Percentiles rank a stretch among this genome's conserved stretches.
Conservation (phyloP, 2,113 vertebrate species). For the Podilymbus podiceps region DNA sequence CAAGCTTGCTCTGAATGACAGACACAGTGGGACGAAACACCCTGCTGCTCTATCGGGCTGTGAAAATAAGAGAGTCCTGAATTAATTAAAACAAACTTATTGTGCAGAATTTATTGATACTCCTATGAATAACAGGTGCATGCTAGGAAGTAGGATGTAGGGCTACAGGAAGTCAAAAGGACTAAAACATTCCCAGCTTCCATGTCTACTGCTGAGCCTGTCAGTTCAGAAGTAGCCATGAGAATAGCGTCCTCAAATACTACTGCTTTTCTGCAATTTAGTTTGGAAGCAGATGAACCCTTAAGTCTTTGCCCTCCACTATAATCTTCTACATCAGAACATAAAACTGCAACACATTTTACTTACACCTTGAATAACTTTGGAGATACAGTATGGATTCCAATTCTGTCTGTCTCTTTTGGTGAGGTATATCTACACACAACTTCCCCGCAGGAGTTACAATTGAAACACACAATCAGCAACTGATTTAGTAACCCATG, state of each 20-base stretch:
- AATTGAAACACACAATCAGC: background rate
- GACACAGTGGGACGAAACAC: background rate
- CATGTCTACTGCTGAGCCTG: background rate
- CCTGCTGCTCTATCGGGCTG: background rate
- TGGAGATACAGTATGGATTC: background rate
- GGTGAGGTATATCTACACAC: background rate
- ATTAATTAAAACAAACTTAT: background rate
- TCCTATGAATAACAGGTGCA: background rate
- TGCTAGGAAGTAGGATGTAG: background rate
- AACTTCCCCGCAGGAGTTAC: background rate
- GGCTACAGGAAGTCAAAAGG: background rate
- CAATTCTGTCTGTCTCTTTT: background rate
- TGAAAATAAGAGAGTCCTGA: background rate
- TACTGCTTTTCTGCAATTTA: background rate
- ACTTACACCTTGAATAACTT: background rate
- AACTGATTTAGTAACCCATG: background rate
- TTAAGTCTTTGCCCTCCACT: background rate
- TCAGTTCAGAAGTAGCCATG: background rate
- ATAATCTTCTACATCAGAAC: background rate
- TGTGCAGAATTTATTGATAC: background rate
- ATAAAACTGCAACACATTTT: background rate
- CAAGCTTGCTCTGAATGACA: background rate
- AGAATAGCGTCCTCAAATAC: background rate
- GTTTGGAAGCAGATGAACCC: background rate
- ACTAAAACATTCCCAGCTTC: background rate